Percentiles rank a stretch among this genome's conserved stretches.
Conservation (phyloP, 2,113 vertebrate genomes). For the Hemiprocne comata region DNA sequence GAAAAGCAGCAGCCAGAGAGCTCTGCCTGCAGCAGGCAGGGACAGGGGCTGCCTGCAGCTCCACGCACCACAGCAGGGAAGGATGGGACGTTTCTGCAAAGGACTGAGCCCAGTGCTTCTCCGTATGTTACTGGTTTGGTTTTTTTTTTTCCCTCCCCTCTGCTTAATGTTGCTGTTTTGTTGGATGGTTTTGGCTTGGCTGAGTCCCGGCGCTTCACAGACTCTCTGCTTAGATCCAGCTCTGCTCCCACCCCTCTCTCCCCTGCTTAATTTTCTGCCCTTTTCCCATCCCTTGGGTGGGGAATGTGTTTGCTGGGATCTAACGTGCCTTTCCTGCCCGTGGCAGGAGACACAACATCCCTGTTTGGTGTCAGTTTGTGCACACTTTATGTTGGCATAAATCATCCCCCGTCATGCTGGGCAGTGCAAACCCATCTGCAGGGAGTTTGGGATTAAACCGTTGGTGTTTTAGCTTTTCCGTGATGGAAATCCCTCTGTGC, state of each 20-base stretch:
- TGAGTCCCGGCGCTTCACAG: fast-evolving
- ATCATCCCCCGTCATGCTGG: fast-evolving
- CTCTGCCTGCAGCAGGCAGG: background rate
- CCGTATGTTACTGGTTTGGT: background rate
- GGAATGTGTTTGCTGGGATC: fast-evolving
- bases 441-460: background rate
- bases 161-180: background rate
- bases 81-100: background rate
- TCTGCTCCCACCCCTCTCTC: background rate
- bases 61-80: fast-evolving
- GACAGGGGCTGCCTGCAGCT: background rate
- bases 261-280: background rate
- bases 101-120: background rate
- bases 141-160: background rate
- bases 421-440: fast-evolving
- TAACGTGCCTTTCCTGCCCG: background rate
- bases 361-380: background rate
- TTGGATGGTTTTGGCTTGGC: background rate
- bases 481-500: background rate
- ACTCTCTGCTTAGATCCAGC: background rate
- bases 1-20: background rate
- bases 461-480: fast-evolving
- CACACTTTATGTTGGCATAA: fast-evolving
- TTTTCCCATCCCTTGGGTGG: background rate
- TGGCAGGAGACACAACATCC: background rate